Evolutionary conservation across 2,888 invertebrate species (phyloP).

Genomic region (Mamestra brassicae): DNA sequence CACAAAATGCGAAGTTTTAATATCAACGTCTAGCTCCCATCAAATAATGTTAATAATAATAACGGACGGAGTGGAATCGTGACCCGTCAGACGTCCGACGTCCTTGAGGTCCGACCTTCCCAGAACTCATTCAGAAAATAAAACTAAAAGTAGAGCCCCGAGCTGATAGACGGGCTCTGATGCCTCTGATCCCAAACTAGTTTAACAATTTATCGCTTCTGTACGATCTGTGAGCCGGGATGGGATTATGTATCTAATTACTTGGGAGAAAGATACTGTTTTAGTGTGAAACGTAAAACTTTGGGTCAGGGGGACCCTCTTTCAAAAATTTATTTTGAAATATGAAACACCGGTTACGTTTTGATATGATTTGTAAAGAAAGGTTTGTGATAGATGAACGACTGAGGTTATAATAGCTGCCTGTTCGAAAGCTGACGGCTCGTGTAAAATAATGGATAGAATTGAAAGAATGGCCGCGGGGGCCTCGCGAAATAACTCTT

Average conservation of each 20-base stretch:
- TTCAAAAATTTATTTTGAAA: constrained; percentile 72
- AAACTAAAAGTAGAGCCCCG: constrained; percentile 78
- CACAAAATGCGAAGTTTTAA: constrained; percentile 54
- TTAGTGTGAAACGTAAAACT: constrained; percentile 61
- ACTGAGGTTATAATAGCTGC: constrained; percentile 72
- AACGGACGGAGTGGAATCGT: constrained; percentile 66
- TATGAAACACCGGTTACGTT: constrained; percentile 63
- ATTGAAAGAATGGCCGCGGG: constrained; percentile 68
- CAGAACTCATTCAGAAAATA: constrained; percentile 81
- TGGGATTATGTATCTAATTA: constrained; percentile 77
- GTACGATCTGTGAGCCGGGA: constrained; percentile 70
- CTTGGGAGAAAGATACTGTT: constrained; percentile 68
- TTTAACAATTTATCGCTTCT: constrained; percentile 80
- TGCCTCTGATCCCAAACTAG: constrained; percentile 76
- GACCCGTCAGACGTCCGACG: constrained; percentile 78
- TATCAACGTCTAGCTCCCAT: constrained; percentile 58
- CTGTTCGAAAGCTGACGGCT: constrained; percentile 66
- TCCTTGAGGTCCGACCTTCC: constrained; percentile 86
- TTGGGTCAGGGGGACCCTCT: constrained; percentile 55
- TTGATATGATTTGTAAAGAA: constrained; percentile 72
- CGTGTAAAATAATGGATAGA: constrained; percentile 69
- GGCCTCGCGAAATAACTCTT: constrained; percentile 68
- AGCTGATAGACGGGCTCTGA: constrained; percentile 75
- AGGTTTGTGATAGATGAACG: constrained; percentile 70
- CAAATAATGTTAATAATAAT: constrained; percentile 73